Base-by-base conservation (phyloP, 1,140 invertebrate species). In the Heliconius melpomene region DNA sequence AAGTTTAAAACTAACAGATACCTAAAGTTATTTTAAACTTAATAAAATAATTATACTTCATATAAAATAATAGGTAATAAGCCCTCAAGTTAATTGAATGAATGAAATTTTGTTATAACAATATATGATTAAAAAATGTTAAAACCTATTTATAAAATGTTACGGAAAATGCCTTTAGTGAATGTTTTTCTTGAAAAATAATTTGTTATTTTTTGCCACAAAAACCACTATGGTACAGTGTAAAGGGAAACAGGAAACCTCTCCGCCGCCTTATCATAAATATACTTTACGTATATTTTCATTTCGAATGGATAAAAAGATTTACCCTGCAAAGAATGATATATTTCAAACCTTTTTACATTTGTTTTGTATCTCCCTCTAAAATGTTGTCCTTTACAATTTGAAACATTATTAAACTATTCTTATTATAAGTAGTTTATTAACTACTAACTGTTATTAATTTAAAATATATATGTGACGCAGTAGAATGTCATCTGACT, bases 271-370 rank as follows among this genome's bases (percentile, higher is more conserved):
- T 38, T 50, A 78, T 75, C 46, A 80, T 77, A 79, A 81, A 76
- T 73, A 79, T 71, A 78, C 77, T 60, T 60, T 38, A 60, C 54
- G 60, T 84, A 60, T 79, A 82, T 79, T 82, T 77, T 78, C 77
- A 75, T 75, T 75, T 77, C 74, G 13, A 80, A 79, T 26, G 79
- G 46, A 75, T 82, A 84, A 81, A 74, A 57, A 74, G 80, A 84
- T 82, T 84, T 80, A 73, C 76, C 75, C 54, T 20, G 29, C 50
- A 66, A 79, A 79, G 66, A 38, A 82, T 79, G 78, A 85, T 80
- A 83, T 79, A 81, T 84, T 79, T 79, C 54, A 75, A 76, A 77
- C 75, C 81, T 74, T 72, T 82, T 80, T 76, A 20, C 81, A 9
- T 77, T 73, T 77, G 57, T 66, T 74, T 29, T 13, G 38, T 66